These are phyloP conservation scores for Cyrtonyx montezumae DNA, from an alignment of 2,113 vertebrate genomes.

Conservation along the genomic window DNA sequence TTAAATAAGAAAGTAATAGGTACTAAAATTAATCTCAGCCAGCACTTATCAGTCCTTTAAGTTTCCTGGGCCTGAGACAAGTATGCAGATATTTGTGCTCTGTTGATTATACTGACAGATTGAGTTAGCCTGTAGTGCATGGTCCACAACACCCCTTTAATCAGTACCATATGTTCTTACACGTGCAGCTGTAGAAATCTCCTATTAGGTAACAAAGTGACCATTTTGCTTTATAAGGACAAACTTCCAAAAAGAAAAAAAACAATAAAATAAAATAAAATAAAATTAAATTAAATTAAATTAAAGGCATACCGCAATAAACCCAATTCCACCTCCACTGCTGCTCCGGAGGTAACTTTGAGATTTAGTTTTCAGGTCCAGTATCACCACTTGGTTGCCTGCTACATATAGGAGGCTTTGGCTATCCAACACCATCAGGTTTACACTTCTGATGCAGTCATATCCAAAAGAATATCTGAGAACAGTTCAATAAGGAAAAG, in stretches of 20 bases:
- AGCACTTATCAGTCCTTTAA: neutral
- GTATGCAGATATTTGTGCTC: neutral
- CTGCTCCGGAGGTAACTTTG: conserved; percentile 87
- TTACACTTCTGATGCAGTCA: conserved; percentile 85
- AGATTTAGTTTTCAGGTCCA: conserved; percentile 80
- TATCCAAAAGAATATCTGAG: conserved; percentile 94
- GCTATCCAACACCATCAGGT: conserved; percentile 87
- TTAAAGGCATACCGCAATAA: conserved; percentile 80
- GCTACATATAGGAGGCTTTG: conserved; percentile 85
- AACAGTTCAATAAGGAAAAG: conserved; percentile 70
- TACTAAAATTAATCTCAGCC: neutral
- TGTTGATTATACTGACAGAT: neutral
- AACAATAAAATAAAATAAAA: neutral
- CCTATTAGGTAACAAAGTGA: neutral
- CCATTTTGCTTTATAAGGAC: neutral
- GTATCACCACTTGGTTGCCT: conserved; percentile 87
- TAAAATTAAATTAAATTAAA: too few species aligned
- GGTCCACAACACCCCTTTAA: neutral
- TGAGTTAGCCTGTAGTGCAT: neutral
- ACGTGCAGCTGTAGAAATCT: neutral
- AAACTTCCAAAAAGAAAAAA: neutral
- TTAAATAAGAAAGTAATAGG: neutral
- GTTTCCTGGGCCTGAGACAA: neutral
- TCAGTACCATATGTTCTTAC: neutral
- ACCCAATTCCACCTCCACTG: conserved; percentile 86